Base-by-base conservation (phyloP, 2,113 vertebrate species). In the Silurus asotus region DNA sequence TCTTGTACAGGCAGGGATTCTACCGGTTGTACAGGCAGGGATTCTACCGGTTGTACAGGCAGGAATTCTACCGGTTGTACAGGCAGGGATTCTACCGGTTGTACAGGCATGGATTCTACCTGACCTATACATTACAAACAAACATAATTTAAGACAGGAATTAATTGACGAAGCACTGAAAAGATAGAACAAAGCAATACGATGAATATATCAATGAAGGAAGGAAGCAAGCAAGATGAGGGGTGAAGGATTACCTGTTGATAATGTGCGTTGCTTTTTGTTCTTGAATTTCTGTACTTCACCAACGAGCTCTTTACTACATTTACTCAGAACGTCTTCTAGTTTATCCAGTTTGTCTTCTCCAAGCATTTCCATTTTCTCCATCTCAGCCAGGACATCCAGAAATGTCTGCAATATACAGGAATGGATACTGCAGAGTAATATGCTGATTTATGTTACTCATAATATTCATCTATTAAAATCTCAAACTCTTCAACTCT, bases 341-440 rank as follows among this genome's bases (percentile, higher is more conserved):
- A 95, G 90, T 23, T 80, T 10, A 0, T 48, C 0, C 1, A 95
- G 86, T 0, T 92, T 76, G 6, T 70, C 83, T 0, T 87, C 45
- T 1, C 92, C 91, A 23, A 96, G 89, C 13, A 67, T 51, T 67
- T 79, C 83, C 11, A 11, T 48, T 83, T 91, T 94, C 89, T 96
- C 95, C 94, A 96, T 93, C 88, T 94, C 93, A 65, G 62, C 19
- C 79, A 95, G 90, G 53, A 95, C 62, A 59, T 94, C 94, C 48
- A 96, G 87, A 0, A 85, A 56, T 0, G 93, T 94, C 95, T 96
- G 89, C 0, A 90, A 89, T 15, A 0, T 37, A 55, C 6, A 88
- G 28, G 8, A 67, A 78, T 25, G 48, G 13, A 48, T 45, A 48
- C 72, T 8, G n/a, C 25, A 11, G n/a, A 25, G 4, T 45, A 14